Evolutionary conservation across 2,113 vertebrate genomes (phyloP).

Genomic region (Apodemus speciosus): DNA sequence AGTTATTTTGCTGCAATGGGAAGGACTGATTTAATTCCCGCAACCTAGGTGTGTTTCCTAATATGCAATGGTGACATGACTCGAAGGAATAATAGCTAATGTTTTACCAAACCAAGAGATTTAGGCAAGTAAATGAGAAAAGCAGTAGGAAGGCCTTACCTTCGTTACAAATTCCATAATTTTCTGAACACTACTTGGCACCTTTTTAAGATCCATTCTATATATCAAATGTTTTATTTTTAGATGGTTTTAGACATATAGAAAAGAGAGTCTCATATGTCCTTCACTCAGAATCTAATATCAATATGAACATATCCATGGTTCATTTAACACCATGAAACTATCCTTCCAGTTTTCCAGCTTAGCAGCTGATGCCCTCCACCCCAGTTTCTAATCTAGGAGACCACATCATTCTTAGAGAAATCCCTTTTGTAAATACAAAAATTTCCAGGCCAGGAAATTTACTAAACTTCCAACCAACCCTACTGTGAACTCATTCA

Average conservation of each 20-base stretch:
- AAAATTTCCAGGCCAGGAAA: conserved; percentile 61
- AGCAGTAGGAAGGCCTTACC: neutral
- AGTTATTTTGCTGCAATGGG: neutral
- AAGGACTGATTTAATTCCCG: neutral
- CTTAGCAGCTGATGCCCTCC: neutral
- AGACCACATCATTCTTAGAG: conserved; percentile 17
- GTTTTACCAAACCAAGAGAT: neutral
- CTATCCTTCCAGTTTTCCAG: conserved; percentile 4
- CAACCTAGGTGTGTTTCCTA: neutral
- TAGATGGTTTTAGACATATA: conserved; percentile 7
- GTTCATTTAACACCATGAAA: conserved; percentile 11
- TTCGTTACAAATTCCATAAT: conserved; percentile 17
- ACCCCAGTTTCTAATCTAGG: neutral
- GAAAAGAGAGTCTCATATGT: neutral
- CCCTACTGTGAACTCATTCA: conserved; percentile 70
- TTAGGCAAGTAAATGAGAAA: conserved; percentile 5
- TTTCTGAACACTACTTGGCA: neutral
- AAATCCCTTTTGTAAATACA: conserved; percentile 62
- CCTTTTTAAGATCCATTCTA: neutral
- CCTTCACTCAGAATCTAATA: neutral
- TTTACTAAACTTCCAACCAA: conserved; percentile 72
- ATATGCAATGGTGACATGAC: neutral
- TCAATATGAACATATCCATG: neutral
- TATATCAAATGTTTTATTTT: conserved; percentile 34
- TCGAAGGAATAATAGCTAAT: neutral